Base-by-base conservation (phyloP, 2,888 invertebrate species). In the Synanthedon myopaeformis region DNA sequence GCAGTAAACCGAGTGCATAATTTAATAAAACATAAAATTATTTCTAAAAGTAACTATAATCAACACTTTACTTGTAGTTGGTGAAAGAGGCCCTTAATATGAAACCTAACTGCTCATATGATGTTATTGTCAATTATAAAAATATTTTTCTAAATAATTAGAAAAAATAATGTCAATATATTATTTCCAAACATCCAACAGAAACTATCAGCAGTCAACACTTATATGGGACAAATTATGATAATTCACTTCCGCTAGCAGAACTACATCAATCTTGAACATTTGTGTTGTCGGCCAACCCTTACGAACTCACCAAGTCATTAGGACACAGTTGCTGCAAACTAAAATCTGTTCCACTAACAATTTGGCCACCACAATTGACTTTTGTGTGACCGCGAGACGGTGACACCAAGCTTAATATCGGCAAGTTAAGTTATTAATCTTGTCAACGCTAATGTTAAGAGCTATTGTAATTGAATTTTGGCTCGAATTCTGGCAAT, bases 371-470 rank as follows among this genome's bases (percentile, higher is more conserved):
- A 51, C 14, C 59, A 58, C 66, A 65, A 69, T 69, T 69, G 67
- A 65, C 65, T 66, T 58, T 60, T 60, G 61, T 64, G 66, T 65
- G 45, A 45, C 45, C 45, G 45, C 45, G 45, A 45, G 45, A 13
- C 14, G 45, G 45, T 45, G 45, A 13, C 45, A 45, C 45, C 35
- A 35, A 35, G 45, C 45, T 45, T 67, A 60, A 59, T 66, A 61
- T 63, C 61, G 62, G 61, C 58, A 64, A 69, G 61, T 70, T 69
- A 59, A 61, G 59, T 60, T 63, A 70, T 68, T 66, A 70, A 67
- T 66, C 62, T 68, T 61, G 53, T 56, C 55, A 58, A 54, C 45
- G 45, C 45, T 45, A 45, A 45, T 45, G 45, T 64, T 58, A 60
- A 64, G 61, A 59, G 65, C 59, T 61, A 58, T 64, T 66, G 61